Evolutionary conservation across 2,888 invertebrate genomes (phyloP).

Genomic region (Spisula solida): DNA sequence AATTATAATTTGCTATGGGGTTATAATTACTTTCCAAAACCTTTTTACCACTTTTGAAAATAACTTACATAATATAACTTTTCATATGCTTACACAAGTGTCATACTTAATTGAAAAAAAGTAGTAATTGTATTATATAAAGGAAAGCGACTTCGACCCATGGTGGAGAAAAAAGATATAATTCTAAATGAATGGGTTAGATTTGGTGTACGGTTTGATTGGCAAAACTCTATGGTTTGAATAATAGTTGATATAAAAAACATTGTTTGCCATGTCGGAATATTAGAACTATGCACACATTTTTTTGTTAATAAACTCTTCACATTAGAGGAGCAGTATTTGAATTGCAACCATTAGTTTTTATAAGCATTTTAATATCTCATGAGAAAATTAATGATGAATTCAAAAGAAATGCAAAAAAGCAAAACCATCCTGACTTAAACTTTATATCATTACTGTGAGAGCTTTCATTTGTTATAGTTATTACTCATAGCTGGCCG

Average conservation of each 20-base stretch:
- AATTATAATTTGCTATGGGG: constrained; percentile 41
- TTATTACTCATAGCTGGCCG: too few species aligned
- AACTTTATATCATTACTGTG: too few species aligned
- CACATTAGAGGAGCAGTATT: background rate
- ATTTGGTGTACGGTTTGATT: background rate
- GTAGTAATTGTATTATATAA: constrained; percentile 15
- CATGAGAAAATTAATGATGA: background rate
- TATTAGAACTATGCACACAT: background rate
- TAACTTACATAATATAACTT: constrained; percentile 55
- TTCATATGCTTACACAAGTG: constrained; percentile 44
- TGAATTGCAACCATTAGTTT: background rate
- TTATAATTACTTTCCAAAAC: constrained; percentile 54
- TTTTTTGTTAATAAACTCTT: constrained; percentile 3
- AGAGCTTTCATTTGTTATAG: too few species aligned
- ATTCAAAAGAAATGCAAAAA: background rate
- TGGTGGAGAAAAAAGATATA: constrained; percentile 15
- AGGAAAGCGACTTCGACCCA: constrained; percentile 31
- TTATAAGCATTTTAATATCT: background rate
- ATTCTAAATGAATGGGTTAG: background rate
- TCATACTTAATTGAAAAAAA: constrained; percentile 57
- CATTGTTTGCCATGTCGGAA: background rate
- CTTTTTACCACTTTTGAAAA: constrained; percentile 35
- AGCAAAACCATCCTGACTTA: too few species aligned
- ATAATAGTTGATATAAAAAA: background rate
- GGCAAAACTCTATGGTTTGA: background rate